Percentiles rank a stretch among this genome's conserved stretches.
Conservation (phyloP, 2,113 vertebrate species). For the Onychorhynchus coronatus region DNA sequence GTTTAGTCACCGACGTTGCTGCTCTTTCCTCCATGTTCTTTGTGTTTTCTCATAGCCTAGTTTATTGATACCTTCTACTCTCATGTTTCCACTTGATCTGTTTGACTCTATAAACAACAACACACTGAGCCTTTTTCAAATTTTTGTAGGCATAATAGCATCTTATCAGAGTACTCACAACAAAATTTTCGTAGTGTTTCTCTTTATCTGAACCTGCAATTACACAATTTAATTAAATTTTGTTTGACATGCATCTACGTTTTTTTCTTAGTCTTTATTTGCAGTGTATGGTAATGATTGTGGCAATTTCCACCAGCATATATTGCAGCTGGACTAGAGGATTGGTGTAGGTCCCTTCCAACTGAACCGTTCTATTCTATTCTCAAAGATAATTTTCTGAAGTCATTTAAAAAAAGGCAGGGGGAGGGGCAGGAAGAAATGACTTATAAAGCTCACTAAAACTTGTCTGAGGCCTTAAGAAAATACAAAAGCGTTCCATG, state of each 20-base stretch:
- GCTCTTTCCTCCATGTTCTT: background rate
- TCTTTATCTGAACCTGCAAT: background rate
- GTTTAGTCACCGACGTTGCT: fast-evolving
- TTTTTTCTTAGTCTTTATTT: background rate
- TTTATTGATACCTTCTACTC: background rate
- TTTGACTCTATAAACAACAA: background rate
- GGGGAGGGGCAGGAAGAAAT: too few species aligned
- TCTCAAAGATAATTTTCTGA: background rate
- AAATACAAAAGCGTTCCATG: background rate
- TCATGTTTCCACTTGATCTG: background rate
- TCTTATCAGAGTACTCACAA: background rate
- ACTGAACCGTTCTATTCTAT: too few species aligned
- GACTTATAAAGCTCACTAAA: background rate
- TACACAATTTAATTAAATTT: background rate
- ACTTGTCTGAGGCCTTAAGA: background rate
- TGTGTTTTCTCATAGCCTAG: background rate
- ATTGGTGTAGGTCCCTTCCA: background rate
- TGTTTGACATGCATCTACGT: fast-evolving
- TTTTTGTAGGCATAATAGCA: background rate
- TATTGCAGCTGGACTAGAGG: background rate
- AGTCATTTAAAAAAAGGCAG: background rate
- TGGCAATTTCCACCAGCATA: background rate
- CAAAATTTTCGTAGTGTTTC: background rate
- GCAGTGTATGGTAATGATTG: background rate
- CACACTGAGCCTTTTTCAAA: background rate